Evolutionary conservation across 2,888 invertebrate species (phyloP).

Genomic region (Caenorhabditis becei): DNA sequence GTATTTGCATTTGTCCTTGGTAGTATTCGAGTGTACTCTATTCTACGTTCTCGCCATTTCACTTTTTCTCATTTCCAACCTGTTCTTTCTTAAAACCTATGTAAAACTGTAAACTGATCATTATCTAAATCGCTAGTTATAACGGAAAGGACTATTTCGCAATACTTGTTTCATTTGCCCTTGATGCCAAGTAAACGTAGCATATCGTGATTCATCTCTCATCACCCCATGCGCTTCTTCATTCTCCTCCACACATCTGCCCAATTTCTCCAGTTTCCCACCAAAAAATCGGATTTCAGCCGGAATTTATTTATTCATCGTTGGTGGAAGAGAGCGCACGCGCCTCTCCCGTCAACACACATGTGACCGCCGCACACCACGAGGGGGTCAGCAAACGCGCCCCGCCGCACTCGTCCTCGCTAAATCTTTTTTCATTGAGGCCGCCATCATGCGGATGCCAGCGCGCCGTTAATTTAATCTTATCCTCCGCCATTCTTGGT

Average conservation of each 20-base stretch:
- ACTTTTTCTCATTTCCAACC: background rate
- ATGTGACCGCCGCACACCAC: slow-evolving; percentile 20
- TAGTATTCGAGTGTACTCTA: slow-evolving; percentile 37
- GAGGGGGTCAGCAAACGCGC: slow-evolving; percentile 41
- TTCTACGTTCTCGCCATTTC: background rate
- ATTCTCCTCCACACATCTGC: background rate
- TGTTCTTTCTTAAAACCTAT: background rate
- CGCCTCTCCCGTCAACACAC: background rate
- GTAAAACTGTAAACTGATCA: background rate
- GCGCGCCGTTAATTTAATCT: slow-evolving; percentile 48
- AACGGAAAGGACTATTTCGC: slow-evolving; percentile 2
- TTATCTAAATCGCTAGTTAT: background rate
- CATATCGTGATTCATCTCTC: background rate
- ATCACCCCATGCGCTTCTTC: background rate
- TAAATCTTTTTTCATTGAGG: background rate
- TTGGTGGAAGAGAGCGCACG: background rate
- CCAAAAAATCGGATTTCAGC: slow-evolving; percentile 30
- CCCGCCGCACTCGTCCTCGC: slow-evolving; percentile 15
- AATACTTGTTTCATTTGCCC: background rate
- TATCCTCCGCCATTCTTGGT: slow-evolving; percentile 18
- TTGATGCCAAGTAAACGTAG: background rate
- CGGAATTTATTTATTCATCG: slow-evolving; percentile 22
- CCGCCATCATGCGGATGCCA: slow-evolving; percentile 23
- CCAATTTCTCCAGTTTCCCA: background rate
- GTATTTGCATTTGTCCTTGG: slow-evolving; percentile 43